A percentile compares a stretch with the other conserved stretches of the same genome.
Conservation (phyloP, 1,140 invertebrate species). For the Nymphalis io region DNA sequence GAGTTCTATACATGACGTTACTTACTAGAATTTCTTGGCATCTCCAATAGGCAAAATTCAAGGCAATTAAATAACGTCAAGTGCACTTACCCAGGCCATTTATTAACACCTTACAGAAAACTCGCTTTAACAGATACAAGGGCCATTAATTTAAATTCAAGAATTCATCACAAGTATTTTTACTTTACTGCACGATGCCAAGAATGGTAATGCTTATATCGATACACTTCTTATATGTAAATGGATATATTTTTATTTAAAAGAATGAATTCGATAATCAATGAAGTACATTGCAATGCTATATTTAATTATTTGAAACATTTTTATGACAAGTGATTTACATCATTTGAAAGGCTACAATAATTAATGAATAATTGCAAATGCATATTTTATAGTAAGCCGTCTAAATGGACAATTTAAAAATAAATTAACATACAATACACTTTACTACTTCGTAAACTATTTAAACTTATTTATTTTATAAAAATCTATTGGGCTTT, state of each 20-base stretch:
- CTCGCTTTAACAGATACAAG: conserved; percentile 27
- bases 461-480: too few relatives aligned
- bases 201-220: conserved; percentile 24
- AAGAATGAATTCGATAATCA: not conserved
- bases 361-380: too few relatives aligned
- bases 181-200: conserved; percentile 20
- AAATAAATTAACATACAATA: too few relatives aligned
- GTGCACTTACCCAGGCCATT: conserved; percentile 25
- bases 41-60: conserved; percentile 10
- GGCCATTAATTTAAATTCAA: conserved; percentile 31
- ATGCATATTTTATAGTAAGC: too few relatives aligned
- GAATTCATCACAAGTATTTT: conserved; percentile 28
- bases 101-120: conserved; percentile 35
- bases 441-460: too few relatives aligned
- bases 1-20: not conserved
- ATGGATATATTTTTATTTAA: not conserved
- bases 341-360: too few relatives aligned
- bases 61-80: conserved; percentile 32
- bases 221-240: not conserved
- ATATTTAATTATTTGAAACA: too few relatives aligned
- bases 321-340: too few relatives aligned
- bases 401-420: too few relatives aligned
- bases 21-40: not conserved
- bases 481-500: too few relatives aligned
- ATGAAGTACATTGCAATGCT: too few relatives aligned